These are phyloP conservation scores for Melanotaenia pygmaea DNA, from an alignment of 2,797 vertebrate species.

Conservation along the genomic window DNA sequence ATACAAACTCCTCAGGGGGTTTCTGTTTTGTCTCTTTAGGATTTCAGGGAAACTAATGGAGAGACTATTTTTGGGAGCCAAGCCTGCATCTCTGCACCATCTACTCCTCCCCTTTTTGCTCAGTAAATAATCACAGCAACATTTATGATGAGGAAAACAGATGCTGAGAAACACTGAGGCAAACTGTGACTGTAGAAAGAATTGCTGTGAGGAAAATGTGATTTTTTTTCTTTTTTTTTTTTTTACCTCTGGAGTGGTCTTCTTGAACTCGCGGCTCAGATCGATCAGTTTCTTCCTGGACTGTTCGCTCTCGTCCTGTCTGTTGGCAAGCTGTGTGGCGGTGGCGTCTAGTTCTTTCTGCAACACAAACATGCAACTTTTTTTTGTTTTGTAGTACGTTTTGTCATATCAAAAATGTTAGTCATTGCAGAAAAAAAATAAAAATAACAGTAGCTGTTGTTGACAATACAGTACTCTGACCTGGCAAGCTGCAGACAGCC, in stretches of 20 bases:
- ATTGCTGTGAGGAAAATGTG: constrained; percentile 21
- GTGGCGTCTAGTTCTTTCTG: constrained; percentile 87
- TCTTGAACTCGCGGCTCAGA: constrained; percentile 99
- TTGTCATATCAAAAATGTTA: background rate
- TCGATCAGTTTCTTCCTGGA: constrained; percentile 92
- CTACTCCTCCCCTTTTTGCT: constrained; percentile 69
- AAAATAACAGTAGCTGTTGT: constrained; percentile 18
- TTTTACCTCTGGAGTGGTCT: constrained; percentile 99
- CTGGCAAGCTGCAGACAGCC: constrained; percentile 25
- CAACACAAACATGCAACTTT: constrained; percentile 52
- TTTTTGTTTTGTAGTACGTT: background rate
- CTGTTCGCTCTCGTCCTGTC: constrained; percentile 99
- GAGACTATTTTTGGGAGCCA: constrained; percentile 81
- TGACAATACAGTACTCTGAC: constrained; percentile 34
- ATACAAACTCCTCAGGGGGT: constrained; percentile 82
- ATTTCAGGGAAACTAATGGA: constrained; percentile 85
- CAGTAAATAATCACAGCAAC: constrained; percentile 74
- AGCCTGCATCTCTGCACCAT: constrained; percentile 71
- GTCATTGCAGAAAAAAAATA: background rate
- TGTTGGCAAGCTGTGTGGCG: constrained; percentile 93
- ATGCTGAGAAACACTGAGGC: constrained; percentile 28
- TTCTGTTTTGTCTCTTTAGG: constrained; percentile 85
- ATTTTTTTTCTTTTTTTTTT: constrained; percentile 60
- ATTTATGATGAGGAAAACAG: constrained; percentile 60
- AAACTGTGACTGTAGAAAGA: constrained; percentile 42